Evolutionary conservation across 2,888 invertebrate species (phyloP), one percentile per base, ranked within the genome.

Genomic region (Pterostichus niger): DNA sequence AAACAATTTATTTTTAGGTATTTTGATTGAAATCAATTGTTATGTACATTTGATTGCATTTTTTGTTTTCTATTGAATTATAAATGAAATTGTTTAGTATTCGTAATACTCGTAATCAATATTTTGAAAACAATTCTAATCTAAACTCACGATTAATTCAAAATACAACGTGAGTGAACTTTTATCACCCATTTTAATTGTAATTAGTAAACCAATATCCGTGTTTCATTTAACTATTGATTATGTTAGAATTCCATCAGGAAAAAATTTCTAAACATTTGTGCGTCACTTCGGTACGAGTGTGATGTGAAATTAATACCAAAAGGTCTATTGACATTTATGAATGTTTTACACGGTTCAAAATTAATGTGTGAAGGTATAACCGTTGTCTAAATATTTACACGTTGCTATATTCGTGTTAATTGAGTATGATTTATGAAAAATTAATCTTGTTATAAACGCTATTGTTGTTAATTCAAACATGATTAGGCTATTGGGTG

Each of bases 341-440:
- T 77, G 35, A 77, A 77, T 77, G 76, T 54, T 35, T 31, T 17
- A 77, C 76, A 40, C 11, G 17, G 35, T 40, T 54, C 4, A 15
- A 77, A 77, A 77, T 77, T 56, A 56, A 77, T 77, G 56, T 56
- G 40, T 56, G 24, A 2, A 24, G 24, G 24, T 56, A 11, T 77
- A 77, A 54, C 76, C 17, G 15, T 5, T 56, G 33, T 35, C 11
- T 54, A 77, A 77, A 77, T 77, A 77, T 56, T 77, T 77, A 56
- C 56, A 31, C 17, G 17, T 24, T 49, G 33, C 13, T 77, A 52
- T 77, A 54, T 54, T 40, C 54, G 13, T 35, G 56, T 77, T 77
- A 77, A 75, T 75, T 75, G 75, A 75, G 33, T 33, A 75, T 75
- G 75, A 75, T 75, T 75, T 75, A 75, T 75, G 49, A 75, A 75